Percentiles rank a stretch among this genome's conserved stretches.
Conservation (phyloP, 2,888 invertebrate species). For the Zaprionus lineosus region DNA sequence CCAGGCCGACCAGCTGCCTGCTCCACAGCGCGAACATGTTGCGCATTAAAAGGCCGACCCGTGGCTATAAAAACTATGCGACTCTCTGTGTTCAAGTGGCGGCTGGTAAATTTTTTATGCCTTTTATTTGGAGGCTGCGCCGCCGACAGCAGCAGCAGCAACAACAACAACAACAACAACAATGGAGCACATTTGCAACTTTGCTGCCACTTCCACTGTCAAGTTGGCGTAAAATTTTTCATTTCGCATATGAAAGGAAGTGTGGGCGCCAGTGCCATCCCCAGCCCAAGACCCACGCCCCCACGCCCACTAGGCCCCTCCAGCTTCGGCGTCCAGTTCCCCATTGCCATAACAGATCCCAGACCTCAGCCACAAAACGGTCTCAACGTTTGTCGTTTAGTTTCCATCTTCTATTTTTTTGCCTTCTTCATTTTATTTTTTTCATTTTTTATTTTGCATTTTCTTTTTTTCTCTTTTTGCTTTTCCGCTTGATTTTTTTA, state of each 20-base stretch:
- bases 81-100: conserved; percentile 60
- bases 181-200: conserved; percentile 68
- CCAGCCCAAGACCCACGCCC: background rate
- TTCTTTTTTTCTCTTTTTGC: too few species aligned
- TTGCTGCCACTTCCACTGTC: conserved; percentile 74
- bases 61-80: conserved; percentile 66
- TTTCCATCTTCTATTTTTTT: conserved; percentile 31
- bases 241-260: conserved; percentile 77
- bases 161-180: conserved; percentile 38
- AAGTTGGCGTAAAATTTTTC: conserved; percentile 76
- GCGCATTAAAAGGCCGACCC: conserved; percentile 60
- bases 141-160: conserved; percentile 39
- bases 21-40: conserved; percentile 33
- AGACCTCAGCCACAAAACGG: conserved; percentile 52
- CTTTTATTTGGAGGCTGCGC: conserved; percentile 65
- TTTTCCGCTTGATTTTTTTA: conserved; percentile 30
- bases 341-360: conserved; percentile 28
- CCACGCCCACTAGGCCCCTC: background rate
- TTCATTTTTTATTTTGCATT: conserved; percentile 5
- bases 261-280: conserved; percentile 63
- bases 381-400: conserved; percentile 61
- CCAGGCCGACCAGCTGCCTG: conserved; percentile 45
- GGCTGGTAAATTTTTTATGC: conserved; percentile 56
- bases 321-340: conserved; percentile 6
- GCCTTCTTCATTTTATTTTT: conserved; percentile 9